Evolutionary conservation across 2,113 vertebrate genomes (phyloP).

Genomic region (Macquaria australasica): DNA sequence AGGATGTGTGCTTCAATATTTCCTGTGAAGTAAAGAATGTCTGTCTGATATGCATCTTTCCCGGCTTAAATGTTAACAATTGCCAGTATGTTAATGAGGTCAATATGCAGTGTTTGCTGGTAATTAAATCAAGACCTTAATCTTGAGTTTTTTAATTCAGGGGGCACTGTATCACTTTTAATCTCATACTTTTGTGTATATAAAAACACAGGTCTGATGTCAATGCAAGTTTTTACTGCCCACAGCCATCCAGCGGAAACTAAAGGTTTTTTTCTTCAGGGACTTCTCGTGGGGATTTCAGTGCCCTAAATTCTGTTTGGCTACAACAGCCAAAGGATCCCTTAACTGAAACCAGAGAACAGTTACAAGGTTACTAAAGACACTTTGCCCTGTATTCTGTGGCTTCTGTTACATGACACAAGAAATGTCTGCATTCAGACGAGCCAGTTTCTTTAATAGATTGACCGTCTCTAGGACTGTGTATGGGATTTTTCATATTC

Average conservation of each 20-base stretch:
- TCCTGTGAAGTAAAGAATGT: background rate
- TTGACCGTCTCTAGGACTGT: too few relatives aligned
- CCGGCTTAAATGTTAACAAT: background rate
- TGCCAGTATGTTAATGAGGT: background rate
- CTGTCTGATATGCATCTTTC: background rate
- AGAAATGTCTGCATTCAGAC: background rate
- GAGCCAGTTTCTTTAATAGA: background rate
- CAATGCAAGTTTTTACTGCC: background rate
- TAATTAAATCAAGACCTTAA: background rate
- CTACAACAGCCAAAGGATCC: slow-evolving; percentile 5
- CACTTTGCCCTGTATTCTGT: background rate
- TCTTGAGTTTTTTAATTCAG: background rate
- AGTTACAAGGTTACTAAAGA: slow-evolving; percentile 28
- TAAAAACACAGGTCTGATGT: background rate
- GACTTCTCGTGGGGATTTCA: background rate
- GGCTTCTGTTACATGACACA: background rate
- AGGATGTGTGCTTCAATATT: background rate
- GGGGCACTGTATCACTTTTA: background rate
- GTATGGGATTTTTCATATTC: background rate
- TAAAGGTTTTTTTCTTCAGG: background rate
- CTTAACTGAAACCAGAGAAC: background rate
- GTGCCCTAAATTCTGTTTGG: slow-evolving; percentile 27
- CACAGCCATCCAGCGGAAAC: slow-evolving; percentile 11
- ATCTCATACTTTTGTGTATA: background rate
- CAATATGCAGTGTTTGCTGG: background rate